Conservation (phyloP, 2,888 invertebrate genomes). For the Harmothoe impar region DNA sequence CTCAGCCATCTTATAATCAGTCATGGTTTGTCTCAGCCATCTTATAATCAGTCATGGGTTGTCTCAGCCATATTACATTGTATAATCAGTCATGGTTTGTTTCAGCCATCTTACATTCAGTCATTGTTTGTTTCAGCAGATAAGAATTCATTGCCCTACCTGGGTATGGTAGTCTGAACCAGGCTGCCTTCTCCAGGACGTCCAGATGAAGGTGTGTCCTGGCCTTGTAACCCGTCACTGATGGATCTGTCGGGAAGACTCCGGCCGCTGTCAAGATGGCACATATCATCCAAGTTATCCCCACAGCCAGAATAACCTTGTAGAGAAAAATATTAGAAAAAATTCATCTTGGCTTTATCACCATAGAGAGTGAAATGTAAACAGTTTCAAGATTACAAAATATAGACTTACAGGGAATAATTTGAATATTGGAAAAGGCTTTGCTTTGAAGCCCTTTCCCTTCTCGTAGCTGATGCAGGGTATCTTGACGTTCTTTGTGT, state of each 20-base stretch:
- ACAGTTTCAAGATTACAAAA: too few species aligned
- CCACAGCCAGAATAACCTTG: constrained; percentile 76
- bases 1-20: too few species aligned
- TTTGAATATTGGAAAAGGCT: constrained; percentile 72
- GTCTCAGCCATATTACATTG: too few species aligned
- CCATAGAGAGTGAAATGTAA: background rate
- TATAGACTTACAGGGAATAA: constrained; percentile 77
- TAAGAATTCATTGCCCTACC: too few species aligned
- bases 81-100: too few species aligned
- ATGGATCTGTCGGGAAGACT: constrained; percentile 81
- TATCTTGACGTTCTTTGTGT: constrained; percentile 84
- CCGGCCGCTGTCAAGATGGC: constrained; percentile 72
- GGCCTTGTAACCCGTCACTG: constrained; percentile 74
- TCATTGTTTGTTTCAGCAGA: too few species aligned
- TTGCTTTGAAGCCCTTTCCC: constrained; percentile 69
- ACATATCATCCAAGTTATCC: constrained; percentile 73
- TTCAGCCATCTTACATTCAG: too few species aligned
- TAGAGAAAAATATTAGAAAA: background rate
- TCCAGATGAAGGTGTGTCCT: constrained; percentile 71
- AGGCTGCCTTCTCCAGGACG: constrained; percentile 72
- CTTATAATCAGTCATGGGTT: too few species aligned
- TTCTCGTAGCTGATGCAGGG: constrained; percentile 69
- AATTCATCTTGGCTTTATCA: too few species aligned
- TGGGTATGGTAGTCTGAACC: constrained; percentile 86
- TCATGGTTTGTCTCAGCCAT: too few species aligned